These are phyloP conservation scores for Tauraco erythrolophus DNA, from an alignment of 2,113 vertebrate genomes.

Conservation along the genomic window DNA sequence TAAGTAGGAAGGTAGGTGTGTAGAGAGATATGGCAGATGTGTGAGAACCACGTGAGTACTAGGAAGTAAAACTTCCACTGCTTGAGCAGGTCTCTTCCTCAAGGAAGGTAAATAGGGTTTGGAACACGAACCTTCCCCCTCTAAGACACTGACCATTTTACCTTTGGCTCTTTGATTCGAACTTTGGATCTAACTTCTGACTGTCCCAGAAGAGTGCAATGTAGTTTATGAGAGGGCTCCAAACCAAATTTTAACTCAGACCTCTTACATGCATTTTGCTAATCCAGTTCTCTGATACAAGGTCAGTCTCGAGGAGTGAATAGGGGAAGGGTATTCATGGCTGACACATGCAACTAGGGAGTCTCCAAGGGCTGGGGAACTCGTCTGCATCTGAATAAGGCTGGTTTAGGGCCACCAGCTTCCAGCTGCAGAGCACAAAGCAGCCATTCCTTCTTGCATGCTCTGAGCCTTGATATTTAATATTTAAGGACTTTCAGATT, in stretches of 20 bases:
- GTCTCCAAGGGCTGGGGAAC: background rate
- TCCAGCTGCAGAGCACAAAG: constrained; percentile 2
- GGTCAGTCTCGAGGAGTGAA: background rate
- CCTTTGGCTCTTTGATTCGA: background rate
- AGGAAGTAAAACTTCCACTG: background rate
- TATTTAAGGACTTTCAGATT: background rate
- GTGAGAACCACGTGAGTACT: background rate
- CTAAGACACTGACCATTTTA: background rate
- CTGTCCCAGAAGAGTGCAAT: background rate
- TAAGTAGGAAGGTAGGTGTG: background rate
- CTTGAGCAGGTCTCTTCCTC: background rate
- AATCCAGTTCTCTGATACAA: background rate
- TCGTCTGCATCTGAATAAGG: background rate
- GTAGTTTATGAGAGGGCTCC: background rate
- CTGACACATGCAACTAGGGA: background rate
- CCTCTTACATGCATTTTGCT: background rate
- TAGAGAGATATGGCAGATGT: background rate
- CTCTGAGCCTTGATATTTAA: background rate
- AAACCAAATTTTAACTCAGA: background rate
- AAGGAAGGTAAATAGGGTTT: background rate
- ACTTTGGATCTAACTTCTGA: background rate
- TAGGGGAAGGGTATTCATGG: background rate
- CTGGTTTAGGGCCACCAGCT: background rate
- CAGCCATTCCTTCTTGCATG: background rate
- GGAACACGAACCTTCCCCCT: background rate